Conservation (phyloP, 2,888 invertebrate species). For the Deilephila elpenor region DNA sequence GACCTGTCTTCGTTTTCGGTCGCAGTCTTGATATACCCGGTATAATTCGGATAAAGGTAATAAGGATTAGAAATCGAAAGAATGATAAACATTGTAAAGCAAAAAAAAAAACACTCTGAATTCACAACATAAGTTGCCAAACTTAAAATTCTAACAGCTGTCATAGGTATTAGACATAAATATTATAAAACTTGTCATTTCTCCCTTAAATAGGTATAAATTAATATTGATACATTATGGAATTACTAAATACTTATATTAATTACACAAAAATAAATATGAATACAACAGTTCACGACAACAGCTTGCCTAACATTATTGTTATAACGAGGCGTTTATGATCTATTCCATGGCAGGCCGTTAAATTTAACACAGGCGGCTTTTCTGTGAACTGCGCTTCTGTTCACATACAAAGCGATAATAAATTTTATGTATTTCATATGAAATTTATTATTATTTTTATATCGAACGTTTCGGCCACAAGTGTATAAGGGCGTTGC, state of each 20-base stretch:
- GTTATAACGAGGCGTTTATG: conserved; percentile 15
- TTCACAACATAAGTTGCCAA: too few relatives aligned
- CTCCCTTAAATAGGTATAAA: too few relatives aligned
- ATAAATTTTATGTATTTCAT: not conserved
- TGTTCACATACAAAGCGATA: not conserved
- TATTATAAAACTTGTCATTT: too few relatives aligned
- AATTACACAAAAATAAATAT: not conserved
- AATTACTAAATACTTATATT: too few relatives aligned
- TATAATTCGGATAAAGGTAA: not conserved
- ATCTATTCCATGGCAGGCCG: conserved; percentile 31
- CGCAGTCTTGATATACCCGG: too few relatives aligned
- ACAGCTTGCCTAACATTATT: not conserved
- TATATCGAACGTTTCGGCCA: not conserved
- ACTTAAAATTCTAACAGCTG: too few relatives aligned
- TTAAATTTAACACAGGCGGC: conserved; percentile 16
- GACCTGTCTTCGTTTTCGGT: too few relatives aligned
- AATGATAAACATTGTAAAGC: not conserved
- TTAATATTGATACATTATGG: too few relatives aligned
- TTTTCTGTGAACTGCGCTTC: conserved; percentile 19
- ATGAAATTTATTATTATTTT: not conserved
- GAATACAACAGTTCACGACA: not conserved
- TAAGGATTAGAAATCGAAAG: not conserved
- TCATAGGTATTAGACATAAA: too few relatives aligned
- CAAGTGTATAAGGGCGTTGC: not conserved
- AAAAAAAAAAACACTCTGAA: too few relatives aligned